Evolutionary conservation across 2,888 invertebrate genomes (phyloP).

Genomic region (Onchidella celtica): DNA sequence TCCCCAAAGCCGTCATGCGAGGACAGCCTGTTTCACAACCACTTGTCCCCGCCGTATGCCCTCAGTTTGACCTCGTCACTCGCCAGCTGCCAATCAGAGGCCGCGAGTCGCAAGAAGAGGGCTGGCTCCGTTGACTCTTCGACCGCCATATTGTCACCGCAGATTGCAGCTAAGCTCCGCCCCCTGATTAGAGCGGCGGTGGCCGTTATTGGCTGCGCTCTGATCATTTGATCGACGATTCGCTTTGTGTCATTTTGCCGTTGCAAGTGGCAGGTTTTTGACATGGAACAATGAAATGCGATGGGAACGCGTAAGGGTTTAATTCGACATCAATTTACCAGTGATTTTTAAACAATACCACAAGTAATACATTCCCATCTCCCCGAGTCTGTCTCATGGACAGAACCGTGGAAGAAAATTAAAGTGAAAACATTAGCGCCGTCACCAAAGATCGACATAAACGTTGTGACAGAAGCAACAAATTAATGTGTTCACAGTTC

Average conservation of each 20-base stretch:
- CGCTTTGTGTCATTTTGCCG: background rate
- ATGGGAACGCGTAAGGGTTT: background rate
- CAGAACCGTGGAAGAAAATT: too few species aligned
- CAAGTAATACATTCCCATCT: too few species aligned
- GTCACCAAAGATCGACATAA: too few species aligned
- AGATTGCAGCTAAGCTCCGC: too few species aligned
- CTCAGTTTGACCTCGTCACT: slow-evolving; percentile 21
- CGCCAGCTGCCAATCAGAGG: slow-evolving; percentile 25
- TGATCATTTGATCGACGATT: slow-evolving; percentile 8
- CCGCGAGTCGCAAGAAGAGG: background rate
- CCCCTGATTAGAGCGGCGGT: background rate
- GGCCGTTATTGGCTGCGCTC: slow-evolving; percentile 8
- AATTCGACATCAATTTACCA: slow-evolving; percentile 3
- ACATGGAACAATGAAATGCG: background rate
- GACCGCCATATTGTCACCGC: background rate
- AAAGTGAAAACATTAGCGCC: too few species aligned
- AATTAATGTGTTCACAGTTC: too few species aligned
- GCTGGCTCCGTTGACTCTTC: background rate
- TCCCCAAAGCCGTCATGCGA: background rate
- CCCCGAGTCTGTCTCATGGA: too few species aligned
- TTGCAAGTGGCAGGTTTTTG: background rate
- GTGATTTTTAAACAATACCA: slow-evolving; percentile 7
- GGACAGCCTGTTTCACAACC: background rate
- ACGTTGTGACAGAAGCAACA: too few species aligned
- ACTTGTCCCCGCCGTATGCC: slow-evolving; percentile 10